These are phyloP conservation scores for Drosophila antonietae DNA, from an alignment of 2,888 invertebrate species.

Conservation along the genomic window DNA sequence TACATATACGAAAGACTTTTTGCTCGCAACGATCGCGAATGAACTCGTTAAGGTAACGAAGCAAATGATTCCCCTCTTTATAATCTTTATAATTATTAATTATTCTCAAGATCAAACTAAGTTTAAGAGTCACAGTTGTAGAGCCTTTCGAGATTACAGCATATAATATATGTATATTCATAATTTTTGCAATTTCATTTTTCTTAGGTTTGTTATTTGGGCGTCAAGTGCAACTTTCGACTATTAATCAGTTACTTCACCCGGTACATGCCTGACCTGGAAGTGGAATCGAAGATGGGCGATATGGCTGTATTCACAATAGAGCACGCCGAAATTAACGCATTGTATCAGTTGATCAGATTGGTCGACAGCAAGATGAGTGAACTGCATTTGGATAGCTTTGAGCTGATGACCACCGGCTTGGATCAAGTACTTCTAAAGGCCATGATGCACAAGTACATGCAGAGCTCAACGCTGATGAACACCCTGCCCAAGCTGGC, in stretches of 20 bases:
- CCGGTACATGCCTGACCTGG: slow-evolving; percentile 89
- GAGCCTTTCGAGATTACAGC: background rate
- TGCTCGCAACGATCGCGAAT: no score
- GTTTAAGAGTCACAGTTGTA: background rate
- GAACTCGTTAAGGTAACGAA: no score
- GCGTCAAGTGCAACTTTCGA: slow-evolving; percentile 90
- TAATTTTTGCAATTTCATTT: slow-evolving; percentile 22
- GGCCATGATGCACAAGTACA: slow-evolving; percentile 7
- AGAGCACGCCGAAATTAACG: slow-evolving; percentile 88
- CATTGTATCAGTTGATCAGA: slow-evolving; percentile 88
- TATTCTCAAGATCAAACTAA: no score
- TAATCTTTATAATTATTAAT: no score
- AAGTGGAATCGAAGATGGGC: slow-evolving; percentile 90
- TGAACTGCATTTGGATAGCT: slow-evolving; percentile 88
- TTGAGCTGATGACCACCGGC: slow-evolving; percentile 91
- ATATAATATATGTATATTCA: background rate
- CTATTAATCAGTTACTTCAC: slow-evolving; percentile 86
- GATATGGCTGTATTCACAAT: slow-evolving; percentile 90
- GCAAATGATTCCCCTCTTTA: no score
- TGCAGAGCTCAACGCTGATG: background rate
- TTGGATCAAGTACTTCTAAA: slow-evolving; percentile 92
- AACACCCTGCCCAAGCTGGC: slow-evolving; percentile 16
- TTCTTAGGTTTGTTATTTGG: slow-evolving; percentile 87
- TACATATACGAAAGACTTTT: no score
- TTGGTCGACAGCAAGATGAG: slow-evolving; percentile 87